Conservation (phyloP, 2,113 vertebrate species). For the Micronycteris hirsuta region DNA sequence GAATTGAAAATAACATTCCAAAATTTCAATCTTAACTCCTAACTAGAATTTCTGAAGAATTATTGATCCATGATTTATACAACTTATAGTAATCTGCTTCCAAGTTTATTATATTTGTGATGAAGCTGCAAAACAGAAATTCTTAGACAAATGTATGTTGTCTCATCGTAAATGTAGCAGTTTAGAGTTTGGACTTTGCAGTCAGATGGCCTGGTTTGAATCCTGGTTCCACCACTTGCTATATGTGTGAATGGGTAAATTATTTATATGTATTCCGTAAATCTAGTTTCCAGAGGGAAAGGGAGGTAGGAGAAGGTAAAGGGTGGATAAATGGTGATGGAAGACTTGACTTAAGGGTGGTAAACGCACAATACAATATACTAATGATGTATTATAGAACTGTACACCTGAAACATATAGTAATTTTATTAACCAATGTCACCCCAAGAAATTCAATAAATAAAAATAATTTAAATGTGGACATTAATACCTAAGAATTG, state of each 20-base stretch:
- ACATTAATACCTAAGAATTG: neutral
- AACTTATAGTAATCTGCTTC: conserved; percentile 74
- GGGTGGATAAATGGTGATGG: neutral
- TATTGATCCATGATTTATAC: conserved; percentile 63
- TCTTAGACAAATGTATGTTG: neutral
- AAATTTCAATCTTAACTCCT: conserved; percentile 40
- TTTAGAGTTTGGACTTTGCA: neutral
- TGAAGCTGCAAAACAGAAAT: conserved; percentile 76
- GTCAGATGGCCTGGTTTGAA: neutral
- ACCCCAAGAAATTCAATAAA: neutral
- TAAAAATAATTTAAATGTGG: neutral
- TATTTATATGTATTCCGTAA: conserved; percentile 20
- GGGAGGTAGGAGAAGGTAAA: neutral
- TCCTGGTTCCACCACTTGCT: neutral
- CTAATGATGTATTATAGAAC: neutral
- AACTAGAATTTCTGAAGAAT: conserved; percentile 72
- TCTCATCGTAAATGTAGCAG: neutral
- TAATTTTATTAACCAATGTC: neutral
- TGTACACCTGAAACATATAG: neutral
- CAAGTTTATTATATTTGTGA: conserved; percentile 74
- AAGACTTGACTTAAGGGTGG: neutral
- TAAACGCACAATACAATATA: neutral
- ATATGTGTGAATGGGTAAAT: neutral
- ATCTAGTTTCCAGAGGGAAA: neutral
- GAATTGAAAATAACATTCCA: neutral